These are phyloP conservation scores for Parus major DNA, from an alignment of 2,113 vertebrate species.

Conservation along the genomic window DNA sequence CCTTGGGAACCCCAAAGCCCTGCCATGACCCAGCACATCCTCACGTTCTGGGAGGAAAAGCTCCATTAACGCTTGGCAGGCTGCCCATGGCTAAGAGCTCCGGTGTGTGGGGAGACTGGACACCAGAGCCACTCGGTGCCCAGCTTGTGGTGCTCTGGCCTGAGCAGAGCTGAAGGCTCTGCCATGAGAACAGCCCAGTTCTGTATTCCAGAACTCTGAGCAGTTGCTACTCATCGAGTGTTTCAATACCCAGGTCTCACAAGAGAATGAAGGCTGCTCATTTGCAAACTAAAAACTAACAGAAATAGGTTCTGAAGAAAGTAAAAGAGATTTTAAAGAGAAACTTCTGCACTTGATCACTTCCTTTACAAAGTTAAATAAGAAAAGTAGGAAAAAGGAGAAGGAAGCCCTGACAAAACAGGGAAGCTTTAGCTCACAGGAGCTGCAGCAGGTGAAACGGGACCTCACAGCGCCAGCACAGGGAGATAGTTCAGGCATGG, in stretches of 20 bases:
- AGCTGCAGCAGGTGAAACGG: not conserved
- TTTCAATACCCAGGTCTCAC: not conserved
- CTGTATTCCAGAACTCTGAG: not conserved
- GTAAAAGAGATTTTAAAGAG: not conserved
- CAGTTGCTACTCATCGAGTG: not conserved
- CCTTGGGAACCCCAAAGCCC: not conserved
- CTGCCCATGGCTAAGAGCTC: not conserved
- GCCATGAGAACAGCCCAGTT: not conserved
- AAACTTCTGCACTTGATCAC: not conserved
- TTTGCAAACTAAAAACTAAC: not conserved
- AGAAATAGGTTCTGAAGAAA: not conserved
- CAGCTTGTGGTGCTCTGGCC: not conserved
- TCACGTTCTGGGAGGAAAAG: fast-evolving
- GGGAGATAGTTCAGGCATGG: not conserved
- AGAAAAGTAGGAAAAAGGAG: not conserved
- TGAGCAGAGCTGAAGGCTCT: not conserved
- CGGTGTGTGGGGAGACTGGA: no score
- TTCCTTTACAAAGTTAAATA: not conserved
- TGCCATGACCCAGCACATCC: not conserved
- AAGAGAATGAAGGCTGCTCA: fast-evolving
- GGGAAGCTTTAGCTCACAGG: not conserved
- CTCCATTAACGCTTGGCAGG: no score
- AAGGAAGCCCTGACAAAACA: not conserved
- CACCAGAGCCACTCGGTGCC: not conserved
- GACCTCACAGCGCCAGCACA: not conserved